A percentile compares a stretch with the other conserved stretches of the same genome.
phyloP scores from a whole-genome alignment of 2,113 vertebrate species.

The Petrocephalus microphthalmus region DNA sequence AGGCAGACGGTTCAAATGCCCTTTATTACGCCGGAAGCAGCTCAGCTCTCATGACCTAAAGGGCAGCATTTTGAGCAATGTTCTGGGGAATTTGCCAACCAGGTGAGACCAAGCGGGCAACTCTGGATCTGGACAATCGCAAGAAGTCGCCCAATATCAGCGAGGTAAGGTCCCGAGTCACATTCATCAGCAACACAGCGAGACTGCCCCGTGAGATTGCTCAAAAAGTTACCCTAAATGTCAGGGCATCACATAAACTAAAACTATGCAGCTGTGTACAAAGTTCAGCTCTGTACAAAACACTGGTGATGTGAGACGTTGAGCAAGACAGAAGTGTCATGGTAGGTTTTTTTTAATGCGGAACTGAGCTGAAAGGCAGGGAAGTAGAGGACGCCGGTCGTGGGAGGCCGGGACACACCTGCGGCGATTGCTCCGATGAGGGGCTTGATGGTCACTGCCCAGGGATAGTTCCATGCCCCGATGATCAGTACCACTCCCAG shows the following conservation, averaged over 20 bases:
- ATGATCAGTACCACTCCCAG: conserved; percentile 83
- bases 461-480: conserved; percentile 92
- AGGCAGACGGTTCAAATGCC: not conserved
- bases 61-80: not conserved
- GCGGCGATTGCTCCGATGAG: conserved; percentile 87
- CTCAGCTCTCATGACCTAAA: not conserved
- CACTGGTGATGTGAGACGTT: not conserved
- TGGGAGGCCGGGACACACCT: conserved; percentile 45
- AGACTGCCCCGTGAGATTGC: not conserved
- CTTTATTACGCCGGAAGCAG: not conserved
- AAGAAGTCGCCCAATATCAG: not conserved
- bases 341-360: not conserved
- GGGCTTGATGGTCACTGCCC: conserved; percentile 69
- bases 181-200: not conserved
- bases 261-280: not conserved
- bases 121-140: not conserved
- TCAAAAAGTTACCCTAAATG: not conserved
- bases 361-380: not conserved
- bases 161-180: not conserved
- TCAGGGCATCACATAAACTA: not conserved
- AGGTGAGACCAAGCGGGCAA: not conserved
- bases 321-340: not conserved
- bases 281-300: not conserved
- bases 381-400: not conserved
- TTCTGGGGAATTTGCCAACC: not conserved